Conservation (phyloP, 2,797 vertebrate genomes). For the Esox masquinongy region DNA sequence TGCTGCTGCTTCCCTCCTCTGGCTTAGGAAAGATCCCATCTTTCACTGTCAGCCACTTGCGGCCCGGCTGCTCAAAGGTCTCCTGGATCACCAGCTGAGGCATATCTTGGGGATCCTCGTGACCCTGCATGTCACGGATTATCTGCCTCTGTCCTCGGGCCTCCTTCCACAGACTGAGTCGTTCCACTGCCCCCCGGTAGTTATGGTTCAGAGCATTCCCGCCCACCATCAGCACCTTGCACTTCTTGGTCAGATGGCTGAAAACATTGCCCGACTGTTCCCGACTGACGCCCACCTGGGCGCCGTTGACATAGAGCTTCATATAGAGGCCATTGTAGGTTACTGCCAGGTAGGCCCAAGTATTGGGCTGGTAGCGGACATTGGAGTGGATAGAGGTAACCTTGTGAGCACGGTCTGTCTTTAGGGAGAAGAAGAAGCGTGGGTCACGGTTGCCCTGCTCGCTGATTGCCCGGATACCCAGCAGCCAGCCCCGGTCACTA, state of each 20-base stretch:
- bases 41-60: constrained; percentile 84
- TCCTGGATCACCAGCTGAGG: constrained; percentile 92
- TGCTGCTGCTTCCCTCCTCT: constrained; percentile 69
- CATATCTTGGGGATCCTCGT: constrained; percentile 78
- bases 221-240: constrained; percentile 95
- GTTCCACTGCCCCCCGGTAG: constrained; percentile 89
- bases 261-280: constrained; percentile 95
- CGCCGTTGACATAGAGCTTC: constrained; percentile 94
- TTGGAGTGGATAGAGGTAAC: constrained; percentile 89
- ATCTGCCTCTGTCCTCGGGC: constrained; percentile 89
- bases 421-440: constrained; percentile 97
- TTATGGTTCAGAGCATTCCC: constrained; percentile 93
- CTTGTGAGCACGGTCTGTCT: constrained; percentile 96
- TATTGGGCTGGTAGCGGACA: constrained; percentile 86
- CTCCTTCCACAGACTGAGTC: constrained; percentile 88
- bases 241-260: constrained; percentile 92
- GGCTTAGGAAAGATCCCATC: constrained; percentile 82
- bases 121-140: constrained; percentile 85
- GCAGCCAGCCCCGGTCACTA: constrained; percentile 94
- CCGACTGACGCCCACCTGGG: constrained; percentile 90
- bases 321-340: constrained; percentile 90
- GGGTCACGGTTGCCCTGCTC: constrained; percentile 93
- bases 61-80: constrained; percentile 88
- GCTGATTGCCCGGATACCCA: constrained; percentile 92
- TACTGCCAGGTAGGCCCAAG: constrained; percentile 90